These are phyloP conservation scores for Osmerus eperlanus DNA, from an alignment of 2,113 vertebrate species.

Conservation along the genomic window DNA sequence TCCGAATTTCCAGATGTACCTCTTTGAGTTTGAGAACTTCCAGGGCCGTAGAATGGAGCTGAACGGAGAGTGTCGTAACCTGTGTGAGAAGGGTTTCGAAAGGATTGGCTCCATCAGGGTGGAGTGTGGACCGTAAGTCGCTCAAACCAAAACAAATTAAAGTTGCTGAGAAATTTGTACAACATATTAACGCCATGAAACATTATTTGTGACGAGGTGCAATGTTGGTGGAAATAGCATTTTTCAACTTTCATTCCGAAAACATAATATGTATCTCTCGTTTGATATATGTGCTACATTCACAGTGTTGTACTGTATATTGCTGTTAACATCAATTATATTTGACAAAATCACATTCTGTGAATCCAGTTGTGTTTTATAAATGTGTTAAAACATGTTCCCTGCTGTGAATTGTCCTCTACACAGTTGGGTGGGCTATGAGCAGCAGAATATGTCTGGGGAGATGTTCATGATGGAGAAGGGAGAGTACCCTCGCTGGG, in stretches of 20 bases:
- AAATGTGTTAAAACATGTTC: neutral
- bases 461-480: slow-evolving; percentile 84
- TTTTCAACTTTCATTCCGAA: too few relatives aligned
- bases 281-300: neutral
- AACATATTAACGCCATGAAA: too few relatives aligned
- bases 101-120: slow-evolving; percentile 75
- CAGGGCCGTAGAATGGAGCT: slow-evolving; percentile 77
- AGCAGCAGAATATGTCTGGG: slow-evolving; percentile 76
- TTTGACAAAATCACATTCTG: neutral
- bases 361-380: neutral
- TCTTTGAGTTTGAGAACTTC: slow-evolving; percentile 80
- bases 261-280: too few relatives aligned
- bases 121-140: slow-evolving; percentile 76
- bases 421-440: slow-evolving; percentile 77
- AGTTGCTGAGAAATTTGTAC: too few relatives aligned
- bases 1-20: slow-evolving; percentile 65
- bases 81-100: slow-evolving; percentile 73
- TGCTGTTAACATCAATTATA: neutral
- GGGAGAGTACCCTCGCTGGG: slow-evolving; percentile 82
- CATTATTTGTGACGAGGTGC: neutral
- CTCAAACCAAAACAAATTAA: neutral
- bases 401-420: neutral
- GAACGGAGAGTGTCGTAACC: slow-evolving; percentile 68
- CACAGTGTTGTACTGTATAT: neutral
- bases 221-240: neutral